Base-by-base conservation (phyloP, 2,888 invertebrate genomes). In the Caenorhabditis sp. region DNA sequence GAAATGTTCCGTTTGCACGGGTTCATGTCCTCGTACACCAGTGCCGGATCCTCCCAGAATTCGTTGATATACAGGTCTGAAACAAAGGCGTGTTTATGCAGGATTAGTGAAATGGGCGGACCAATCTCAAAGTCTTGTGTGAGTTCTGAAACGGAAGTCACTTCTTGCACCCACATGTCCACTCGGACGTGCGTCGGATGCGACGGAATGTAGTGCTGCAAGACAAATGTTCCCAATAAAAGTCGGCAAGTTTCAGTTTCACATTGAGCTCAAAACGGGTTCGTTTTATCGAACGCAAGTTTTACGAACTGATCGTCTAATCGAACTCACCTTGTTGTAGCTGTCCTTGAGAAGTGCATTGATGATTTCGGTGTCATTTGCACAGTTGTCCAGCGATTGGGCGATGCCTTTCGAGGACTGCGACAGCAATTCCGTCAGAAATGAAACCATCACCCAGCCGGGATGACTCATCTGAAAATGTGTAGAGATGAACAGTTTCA, bases 81-180 rank as follows among this genome's bases (percentile, higher is more conserved):
- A 78, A 45, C 15, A 46, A 17, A 30, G 17, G 15, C n/a, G n/a
- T n/a, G n/a, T n/a, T n/a, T n/a, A 17, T n/a, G 15, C 11, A 39
- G 8, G 13, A 9, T 56, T 48, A 35, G 22, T 6, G 13, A 30
- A 15, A 11, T 7, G 2, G 13, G n/a, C 27, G 17, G 9, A 84
- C 88, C 88, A n/a, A 89, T 87, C 66, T 88, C 88, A 61, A 89
- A 89, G 59, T 89, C 89, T 58, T 89, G 88, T 30, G 89, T 89
- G 27, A 88, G 62, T 71, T 89, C 88, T 30, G 83, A 83, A 11
- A 89, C 88, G 0, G 87, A 81, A 0, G 89, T 89, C n/a, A 89
- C 88, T 75, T 89, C 89, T 41, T 89, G 89, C 5, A 88, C 87
- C 88, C 88, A 88, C 87, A 86, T 87, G 55, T 88, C 87, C 7